Evolutionary conservation across 2,113 vertebrate genomes (phyloP), one percentile per base, ranked within the genome.

Genomic region (Sitta europaea): DNA sequence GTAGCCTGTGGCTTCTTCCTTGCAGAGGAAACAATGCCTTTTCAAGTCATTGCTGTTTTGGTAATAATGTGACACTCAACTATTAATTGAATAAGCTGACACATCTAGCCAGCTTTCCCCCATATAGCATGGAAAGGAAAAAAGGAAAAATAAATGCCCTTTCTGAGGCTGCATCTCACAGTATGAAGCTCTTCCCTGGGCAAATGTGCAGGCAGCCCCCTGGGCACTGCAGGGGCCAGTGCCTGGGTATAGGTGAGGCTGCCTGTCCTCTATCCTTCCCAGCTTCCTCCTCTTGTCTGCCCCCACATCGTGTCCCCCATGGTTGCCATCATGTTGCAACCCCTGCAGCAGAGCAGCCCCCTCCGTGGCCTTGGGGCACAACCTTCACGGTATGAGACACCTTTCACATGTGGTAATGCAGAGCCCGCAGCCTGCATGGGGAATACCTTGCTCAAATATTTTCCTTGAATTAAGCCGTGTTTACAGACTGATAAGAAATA

Each of bases 361-460:
- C 2, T 12, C 14, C 0, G 0, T 33, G 55, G 54, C 48, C 65
- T 72, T 42, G 42, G 63, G 50, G 12, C 20, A 9, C 38, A 83
- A 54, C 45, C 47, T 50, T 66, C 38, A n/a, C 0, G 0, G 19
- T 6, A 5, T 36, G 53, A 77, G 74, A 62, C 29, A 33, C 54
- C 63, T 27, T 75, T 61, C 6, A 11, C 35, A 78, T 79, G 57
- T 61, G 65, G 43, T 58, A 61, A 28, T 0, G 1, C 5, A 0
- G 48, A 75, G 54, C 50, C 53, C 1, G 0, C 73, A 92, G 78
- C 67, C 71, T 47, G 50, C 85, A 45, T 1, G 11, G n/a, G 81
- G 86, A 95, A 59, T 92, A 93, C 79, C 73, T 75, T 93, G 57
- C 78, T 86, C 90, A 96, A 71, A 88, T 88, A 77, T 88, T 96